phyloP scores from a whole-genome alignment of 2,113 vertebrate species.

The Gadus macrocephalus region DNA sequence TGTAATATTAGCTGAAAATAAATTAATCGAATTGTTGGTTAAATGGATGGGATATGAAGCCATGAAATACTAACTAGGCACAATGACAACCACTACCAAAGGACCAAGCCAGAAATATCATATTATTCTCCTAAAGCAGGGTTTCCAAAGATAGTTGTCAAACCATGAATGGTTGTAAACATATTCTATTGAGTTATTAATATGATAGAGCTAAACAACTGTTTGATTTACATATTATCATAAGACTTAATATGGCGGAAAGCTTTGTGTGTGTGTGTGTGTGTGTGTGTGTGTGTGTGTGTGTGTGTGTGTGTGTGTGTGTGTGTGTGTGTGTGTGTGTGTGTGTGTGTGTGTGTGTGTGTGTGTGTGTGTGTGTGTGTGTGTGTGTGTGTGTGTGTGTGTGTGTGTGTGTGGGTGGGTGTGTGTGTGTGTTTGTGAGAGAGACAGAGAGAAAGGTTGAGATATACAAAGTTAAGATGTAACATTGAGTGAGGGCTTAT shows the following conservation, averaged over 20 bases:
- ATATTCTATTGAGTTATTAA: constrained; percentile 34
- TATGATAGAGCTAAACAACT: constrained; percentile 40
- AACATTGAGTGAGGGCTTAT: neutral
- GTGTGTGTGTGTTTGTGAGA: constrained; percentile 2
- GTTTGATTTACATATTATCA: constrained; percentile 44
- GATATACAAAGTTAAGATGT: too few relatives aligned
- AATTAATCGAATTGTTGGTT: too few relatives aligned
- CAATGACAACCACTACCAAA: neutral
- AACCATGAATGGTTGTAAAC: constrained; percentile 32
- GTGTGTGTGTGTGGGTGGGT: constrained; percentile 4
- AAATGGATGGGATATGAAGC: too few relatives aligned
- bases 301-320: neutral
- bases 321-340: too few relatives aligned
- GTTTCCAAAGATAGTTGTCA: constrained; percentile 23
- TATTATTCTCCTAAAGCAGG: constrained; percentile 7
- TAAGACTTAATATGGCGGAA: constrained; percentile 35
- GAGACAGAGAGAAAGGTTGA: neutral
- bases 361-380: constrained; percentile 7
- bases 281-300: constrained; percentile 11
- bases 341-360: neutral
- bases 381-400: neutral
- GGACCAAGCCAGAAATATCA: neutral
- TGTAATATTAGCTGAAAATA: too few relatives aligned
- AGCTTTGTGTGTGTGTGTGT: neutral
- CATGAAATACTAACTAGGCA: too few relatives aligned